Base-by-base conservation (phyloP, 2,888 invertebrate genomes). In the Eueremaeus valkanovi region DNA sequence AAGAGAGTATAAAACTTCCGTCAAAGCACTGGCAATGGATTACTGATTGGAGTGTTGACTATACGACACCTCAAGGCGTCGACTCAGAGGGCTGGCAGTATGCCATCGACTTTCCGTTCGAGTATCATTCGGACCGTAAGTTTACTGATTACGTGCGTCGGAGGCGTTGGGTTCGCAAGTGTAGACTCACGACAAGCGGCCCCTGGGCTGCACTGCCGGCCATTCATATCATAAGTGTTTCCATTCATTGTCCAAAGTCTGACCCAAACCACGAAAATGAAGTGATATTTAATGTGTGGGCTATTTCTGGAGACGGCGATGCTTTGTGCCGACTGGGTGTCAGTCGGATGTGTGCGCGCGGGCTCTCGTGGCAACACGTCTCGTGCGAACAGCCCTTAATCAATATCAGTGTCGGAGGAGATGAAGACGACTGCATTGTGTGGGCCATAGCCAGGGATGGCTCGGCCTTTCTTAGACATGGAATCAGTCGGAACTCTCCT, bases 11-110 rank as follows among this genome's bases (percentile, higher is more conserved):
- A 0, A 92, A 92, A 83, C 85, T 95, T 31, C 86, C 93, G 0
- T 93, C 92, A 51, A 89, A 89, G 80, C 91, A 92, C 81, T 95
- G 94, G 91, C 91, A 92, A 81, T 95, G 95, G 95, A 87, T 90
- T 77, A 90, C 92, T 0, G 95, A 95, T 82, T 95, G 95, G 95
- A 88, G 90, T 83, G 87, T 94, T n/a, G 95, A 95, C 84, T 94
- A 91, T 82, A 90, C 91, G 82, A 90, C 92, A 11, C 90, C 92
- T 0, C 93, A 93, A 0, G 95, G 94, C 13, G 92, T 92, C 0
- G 95, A 95, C 83, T 87, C 88, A 76, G 92, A 94, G 79, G 95
- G 95, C 1, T 95, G 95, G 95, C 95, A 95, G 82, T 95, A 95
- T 84, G 94, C 95, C 0, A 90, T 92, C 0, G 94, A 95, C 84